Evolutionary conservation across 2,797 vertebrate species (phyloP), one percentile per base, ranked within the genome.

Genomic region (Peromyscus attwateri): DNA sequence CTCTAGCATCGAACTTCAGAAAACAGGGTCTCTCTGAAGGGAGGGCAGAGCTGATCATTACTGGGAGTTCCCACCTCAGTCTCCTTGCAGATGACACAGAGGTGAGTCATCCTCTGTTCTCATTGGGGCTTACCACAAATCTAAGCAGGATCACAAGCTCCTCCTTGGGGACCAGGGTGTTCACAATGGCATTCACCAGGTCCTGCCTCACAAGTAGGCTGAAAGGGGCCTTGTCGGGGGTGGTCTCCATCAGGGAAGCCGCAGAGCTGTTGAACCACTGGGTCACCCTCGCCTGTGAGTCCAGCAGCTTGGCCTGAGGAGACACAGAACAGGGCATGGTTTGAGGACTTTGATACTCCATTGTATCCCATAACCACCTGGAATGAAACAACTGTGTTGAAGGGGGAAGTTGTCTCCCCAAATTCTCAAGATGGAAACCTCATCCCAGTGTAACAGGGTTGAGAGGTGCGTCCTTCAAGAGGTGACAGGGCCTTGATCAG

Each of bases 231-330:
- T 8, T 3, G 1, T 31, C 12, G n/a, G 64, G 17, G n/a, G 11
- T 0, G n/a, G 96, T 95, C 16, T 83, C 12, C 0, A 14, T 79
- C 94, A 93, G 77, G 17, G 96, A 55, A 19, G 34, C 25, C 2
- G 1, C 52, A 17, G 95, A 94, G 62, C 75, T 34, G 19, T 85
- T 92, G 95, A 98, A 92, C 60, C 19, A 19, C 1, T 76, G 62
- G 81, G 57, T 97, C 92, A 93, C 91, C 0, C 70, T 71, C 21
- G 92, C 94, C 49, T 94, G 23, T 0, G 80, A 85, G 81, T 97
- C 77, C 91, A 92, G 29, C 64, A 98, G 10, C 80, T 85, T 94
- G 94, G 96, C 97, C 98, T 98, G 87, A 94, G 79, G 77, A 97
- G 92, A 97, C 60, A 90, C 55, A 92, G 73, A 75, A 77, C 55